Base-by-base conservation (phyloP, 2,113 vertebrate genomes). In the Stomatorhinus ivindoensis region DNA sequence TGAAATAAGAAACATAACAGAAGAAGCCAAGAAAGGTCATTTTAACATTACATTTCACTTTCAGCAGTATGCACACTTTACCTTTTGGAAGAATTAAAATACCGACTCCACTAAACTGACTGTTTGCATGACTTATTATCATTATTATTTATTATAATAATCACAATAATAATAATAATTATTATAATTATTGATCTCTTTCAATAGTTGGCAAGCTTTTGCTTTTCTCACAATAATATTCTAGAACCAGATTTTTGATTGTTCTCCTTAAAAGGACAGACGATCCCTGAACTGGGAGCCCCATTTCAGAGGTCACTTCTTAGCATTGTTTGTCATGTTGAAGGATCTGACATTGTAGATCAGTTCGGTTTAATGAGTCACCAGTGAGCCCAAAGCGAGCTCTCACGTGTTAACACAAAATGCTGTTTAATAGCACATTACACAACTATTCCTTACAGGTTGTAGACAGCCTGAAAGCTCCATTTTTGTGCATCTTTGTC, bases 1-100 rank as follows among this genome's bases (percentile, higher is more conserved):
- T 44, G 88, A 84, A 89, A 91, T 88, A 58, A 91, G 87, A 91
- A 90, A 69, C 90, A 90, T 85, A 89, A 87, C 27, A 86, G 39
- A 89, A 50, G 91, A 91, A 92, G 88, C 42, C 87, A 80, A 35
- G 13, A 21, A 55, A 6, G 47, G 51, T 51, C 35, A 55, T 51
- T 55, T n/a, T 39, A 83, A 58, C 48, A 80, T 86, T 47, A 47
- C 46, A 42, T 55, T 89, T 55, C 50, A 83, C 11, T 55, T 42
- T 39, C 69, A 55, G 39, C 7, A 61, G 4, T 44, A 42, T 61
- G 39, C 35, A 21, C 55, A 87, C 17, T 61, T 24, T 69, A 88
- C n/a, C 6, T 58, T 88, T 51, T 88, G 21, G 44, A 24, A n/a
- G 35, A n/a, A 84, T 46, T 80, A 4, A 84, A 82, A 44, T 44